phyloP scores from a whole-genome alignment of 2,113 vertebrate species.

The Pseudopipra pipra region DNA sequence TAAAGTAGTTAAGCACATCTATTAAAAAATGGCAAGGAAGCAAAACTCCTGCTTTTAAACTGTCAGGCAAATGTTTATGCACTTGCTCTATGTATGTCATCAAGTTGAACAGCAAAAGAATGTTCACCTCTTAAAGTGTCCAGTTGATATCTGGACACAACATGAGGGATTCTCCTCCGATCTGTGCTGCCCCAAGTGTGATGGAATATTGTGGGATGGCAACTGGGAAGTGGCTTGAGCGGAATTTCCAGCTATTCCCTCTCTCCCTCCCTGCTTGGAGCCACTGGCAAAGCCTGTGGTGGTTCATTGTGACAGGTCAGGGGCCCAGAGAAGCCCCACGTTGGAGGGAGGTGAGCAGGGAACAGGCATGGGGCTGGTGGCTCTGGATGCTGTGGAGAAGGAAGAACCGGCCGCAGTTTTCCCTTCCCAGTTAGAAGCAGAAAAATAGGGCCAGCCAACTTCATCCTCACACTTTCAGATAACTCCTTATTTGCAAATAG shows the following conservation, averaged over 20 bases:
- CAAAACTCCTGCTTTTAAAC: neutral
- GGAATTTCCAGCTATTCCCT: neutral
- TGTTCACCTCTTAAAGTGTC: neutral
- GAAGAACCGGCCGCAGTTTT: neutral
- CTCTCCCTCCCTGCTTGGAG: neutral
- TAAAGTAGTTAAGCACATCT: neutral
- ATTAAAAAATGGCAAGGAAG: neutral
- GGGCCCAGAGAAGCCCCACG: fast-evolving
- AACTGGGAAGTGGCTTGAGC: neutral
- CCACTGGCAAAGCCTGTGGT: fast-evolving
- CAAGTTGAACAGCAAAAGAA: neutral
- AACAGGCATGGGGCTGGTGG: neutral
- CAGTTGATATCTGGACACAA: neutral
- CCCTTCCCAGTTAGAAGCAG: neutral
- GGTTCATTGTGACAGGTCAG: neutral
- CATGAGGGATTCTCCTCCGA: neutral
- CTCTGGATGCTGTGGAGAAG: neutral
- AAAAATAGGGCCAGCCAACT: neutral
- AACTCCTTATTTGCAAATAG: constrained; percentile 25
- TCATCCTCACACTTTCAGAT: neutral
- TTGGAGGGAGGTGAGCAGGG: neutral
- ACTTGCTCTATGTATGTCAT: neutral
- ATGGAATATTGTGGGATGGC: neutral
- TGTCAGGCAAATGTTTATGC: neutral
- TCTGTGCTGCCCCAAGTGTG: neutral